Conservation (phyloP, 2,113 vertebrate species). For the Prolemur simus region DNA sequence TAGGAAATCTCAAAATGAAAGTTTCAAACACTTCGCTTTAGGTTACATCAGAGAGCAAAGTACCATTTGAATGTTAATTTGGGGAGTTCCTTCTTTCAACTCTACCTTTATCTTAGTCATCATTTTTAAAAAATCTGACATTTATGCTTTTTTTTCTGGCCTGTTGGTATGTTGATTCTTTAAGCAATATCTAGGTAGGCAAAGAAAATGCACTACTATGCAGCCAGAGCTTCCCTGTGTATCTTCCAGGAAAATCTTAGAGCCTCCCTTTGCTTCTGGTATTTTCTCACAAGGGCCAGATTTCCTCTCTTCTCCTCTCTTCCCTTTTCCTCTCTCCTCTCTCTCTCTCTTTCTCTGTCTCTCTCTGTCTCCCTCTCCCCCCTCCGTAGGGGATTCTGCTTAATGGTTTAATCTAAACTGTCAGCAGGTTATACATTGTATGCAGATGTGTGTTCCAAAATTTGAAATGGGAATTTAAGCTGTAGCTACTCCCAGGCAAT, state of each 20-base stretch:
- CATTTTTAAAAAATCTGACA: neutral
- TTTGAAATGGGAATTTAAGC: slow-evolving; percentile 53
- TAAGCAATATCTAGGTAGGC: slow-evolving; percentile 26
- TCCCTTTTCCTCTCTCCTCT: slow-evolving; percentile 23
- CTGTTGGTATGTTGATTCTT: slow-evolving; percentile 65
- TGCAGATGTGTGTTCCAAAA: slow-evolving; percentile 55
- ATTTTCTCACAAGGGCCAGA: slow-evolving; percentile 66
- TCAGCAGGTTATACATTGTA: slow-evolving; percentile 69
- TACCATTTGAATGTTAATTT: neutral
- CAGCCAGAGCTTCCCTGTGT: slow-evolving; percentile 58
- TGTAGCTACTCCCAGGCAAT: slow-evolving; percentile 24
- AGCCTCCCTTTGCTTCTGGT: slow-evolving; percentile 57
- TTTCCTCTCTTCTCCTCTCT: neutral
- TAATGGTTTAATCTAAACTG: slow-evolving; percentile 74
- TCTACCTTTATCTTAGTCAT: neutral
- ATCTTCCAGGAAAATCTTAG: slow-evolving; percentile 77
- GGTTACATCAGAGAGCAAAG: slow-evolving; percentile 8
- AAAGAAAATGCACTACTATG: slow-evolving; percentile 69
- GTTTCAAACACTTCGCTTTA: slow-evolving; percentile 29
- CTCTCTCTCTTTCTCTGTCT: neutral
- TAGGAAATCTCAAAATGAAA: slow-evolving; percentile 52
- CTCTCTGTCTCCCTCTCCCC: too few relatives aligned
- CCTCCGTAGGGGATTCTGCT: slow-evolving; percentile 37
- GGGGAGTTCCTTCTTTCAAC: neutral
- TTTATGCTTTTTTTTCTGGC: slow-evolving; percentile 1